phyloP scores from a whole-genome alignment of 2,113 vertebrate genomes.

The Turdus rufiventris region DNA sequence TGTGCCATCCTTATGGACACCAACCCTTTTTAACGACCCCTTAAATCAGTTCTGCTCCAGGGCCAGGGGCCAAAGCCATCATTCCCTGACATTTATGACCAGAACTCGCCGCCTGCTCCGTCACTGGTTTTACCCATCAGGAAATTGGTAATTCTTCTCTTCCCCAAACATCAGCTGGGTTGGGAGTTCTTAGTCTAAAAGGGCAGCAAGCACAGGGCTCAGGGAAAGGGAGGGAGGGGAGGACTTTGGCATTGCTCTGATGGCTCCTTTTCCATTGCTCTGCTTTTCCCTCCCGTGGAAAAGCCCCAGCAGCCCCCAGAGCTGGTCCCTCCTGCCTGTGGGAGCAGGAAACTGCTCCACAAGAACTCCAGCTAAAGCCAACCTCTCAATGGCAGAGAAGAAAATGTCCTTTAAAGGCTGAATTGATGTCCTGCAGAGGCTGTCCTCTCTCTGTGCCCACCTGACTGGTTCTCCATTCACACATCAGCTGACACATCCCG shows the following conservation, averaged over 20 bases:
- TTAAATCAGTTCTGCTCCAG: conserved; percentile 13
- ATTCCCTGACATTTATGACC: neutral
- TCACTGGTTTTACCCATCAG: neutral
- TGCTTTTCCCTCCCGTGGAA: fast-evolving
- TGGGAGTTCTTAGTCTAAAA: neutral
- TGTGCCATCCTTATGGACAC: neutral
- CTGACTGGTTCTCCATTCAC: neutral
- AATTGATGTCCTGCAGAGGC: neutral
- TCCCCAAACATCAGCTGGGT: neutral
- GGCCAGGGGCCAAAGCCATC: neutral
- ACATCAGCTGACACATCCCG: neutral
- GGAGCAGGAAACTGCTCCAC: neutral
- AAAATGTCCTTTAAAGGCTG: neutral
- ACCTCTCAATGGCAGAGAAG: neutral
- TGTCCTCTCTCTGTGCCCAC: neutral
- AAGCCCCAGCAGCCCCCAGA: neutral
- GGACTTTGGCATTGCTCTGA: fast-evolving
- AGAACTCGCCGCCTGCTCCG: neutral
- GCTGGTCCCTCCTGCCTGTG: fast-evolving
- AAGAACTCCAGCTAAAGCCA: neutral
- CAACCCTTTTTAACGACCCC: neutral
- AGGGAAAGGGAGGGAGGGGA: neutral
- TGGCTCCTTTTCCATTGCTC: neutral
- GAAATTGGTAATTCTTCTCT: neutral
- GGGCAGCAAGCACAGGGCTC: neutral